Percentiles rank a stretch among this genome's conserved stretches.
These are phyloP conservation scores for Lepisosteus oculatus DNA, from an alignment of 2,113 vertebrate genomes.

Conservation along the genomic window DNA sequence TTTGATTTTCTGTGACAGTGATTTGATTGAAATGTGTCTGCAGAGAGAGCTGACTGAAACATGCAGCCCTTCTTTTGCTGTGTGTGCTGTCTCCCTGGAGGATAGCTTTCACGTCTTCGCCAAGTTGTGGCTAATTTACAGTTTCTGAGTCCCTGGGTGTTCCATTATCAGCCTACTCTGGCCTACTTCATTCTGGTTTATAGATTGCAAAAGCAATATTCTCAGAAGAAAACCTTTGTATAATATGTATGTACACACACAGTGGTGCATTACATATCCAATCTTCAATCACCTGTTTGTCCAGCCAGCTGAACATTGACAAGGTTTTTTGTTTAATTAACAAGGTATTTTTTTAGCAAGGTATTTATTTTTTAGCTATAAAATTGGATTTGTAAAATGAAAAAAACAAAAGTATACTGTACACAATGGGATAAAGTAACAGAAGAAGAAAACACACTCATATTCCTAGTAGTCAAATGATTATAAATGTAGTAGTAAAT, in stretches of 20 bases:
- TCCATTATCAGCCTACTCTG: neutral
- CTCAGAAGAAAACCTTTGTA: conserved; percentile 45
- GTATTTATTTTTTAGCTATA: no score
- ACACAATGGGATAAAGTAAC: no score
- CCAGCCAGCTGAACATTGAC: no score
- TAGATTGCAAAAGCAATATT: neutral
- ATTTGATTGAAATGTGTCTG: conserved; percentile 1
- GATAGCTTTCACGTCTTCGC: neutral
- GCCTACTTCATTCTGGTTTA: neutral
- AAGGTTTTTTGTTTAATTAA: no score
- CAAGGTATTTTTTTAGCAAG: no score
- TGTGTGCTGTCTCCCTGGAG: neutral
- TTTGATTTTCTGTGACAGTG: neutral
- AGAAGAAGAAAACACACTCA: no score
- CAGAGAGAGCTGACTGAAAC: neutral
- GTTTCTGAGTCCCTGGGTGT: neutral
- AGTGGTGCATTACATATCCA: conserved; percentile 16
- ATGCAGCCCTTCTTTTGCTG: neutral
- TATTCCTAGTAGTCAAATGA: no score
- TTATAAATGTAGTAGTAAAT: no score
- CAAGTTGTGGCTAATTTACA: neutral
- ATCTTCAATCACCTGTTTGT: no score
- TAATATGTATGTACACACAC: conserved; percentile 44
- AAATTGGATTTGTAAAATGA: no score
- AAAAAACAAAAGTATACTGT: no score